phyloP scores from a whole-genome alignment of 1,140 invertebrate genomes.

The Caenorhabditis latens region DNA sequence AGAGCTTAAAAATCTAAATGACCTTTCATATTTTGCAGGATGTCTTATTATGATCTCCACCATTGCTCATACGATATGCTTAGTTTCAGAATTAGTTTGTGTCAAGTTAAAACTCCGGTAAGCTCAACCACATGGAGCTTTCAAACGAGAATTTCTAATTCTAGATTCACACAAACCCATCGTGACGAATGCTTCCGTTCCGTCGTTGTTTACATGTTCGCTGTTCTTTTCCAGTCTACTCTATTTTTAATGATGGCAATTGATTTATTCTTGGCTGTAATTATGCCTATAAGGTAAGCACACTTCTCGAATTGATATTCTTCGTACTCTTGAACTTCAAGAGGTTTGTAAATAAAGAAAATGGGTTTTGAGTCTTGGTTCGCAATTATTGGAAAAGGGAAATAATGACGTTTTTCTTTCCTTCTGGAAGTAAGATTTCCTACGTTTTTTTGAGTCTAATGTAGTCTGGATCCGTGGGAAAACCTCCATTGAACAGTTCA shows the following conservation, averaged over 20 bases:
- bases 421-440: neutral
- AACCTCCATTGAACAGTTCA: neutral
- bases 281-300: conserved; percentile 34
- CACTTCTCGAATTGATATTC: too few species aligned
- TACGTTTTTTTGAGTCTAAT: neutral
- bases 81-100: conserved; percentile 18
- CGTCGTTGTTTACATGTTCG: conserved; percentile 50
- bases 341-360: neutral
- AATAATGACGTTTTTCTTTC: neutral
- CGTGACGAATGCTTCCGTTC: conserved; percentile 37
- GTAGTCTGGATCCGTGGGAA: neutral
- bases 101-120: conserved; percentile 27
- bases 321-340: too few species aligned
- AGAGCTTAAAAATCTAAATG: too few species aligned
- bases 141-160: too few species aligned
- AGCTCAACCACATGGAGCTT: too few species aligned
- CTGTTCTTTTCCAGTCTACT: conserved; percentile 31
- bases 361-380: neutral
- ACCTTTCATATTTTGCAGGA: neutral
- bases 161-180: conserved; percentile 32
- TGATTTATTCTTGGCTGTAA: conserved; percentile 13
- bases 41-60: conserved; percentile 27
- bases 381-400: neutral
- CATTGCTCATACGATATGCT: conserved; percentile 29
- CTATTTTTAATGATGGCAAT: conserved; percentile 52